A percentile compares a stretch with the other conserved stretches of the same genome.
Evolutionary conservation across 2,797 vertebrate species (phyloP).

Genomic region (Hipposideros larvatus): DNA sequence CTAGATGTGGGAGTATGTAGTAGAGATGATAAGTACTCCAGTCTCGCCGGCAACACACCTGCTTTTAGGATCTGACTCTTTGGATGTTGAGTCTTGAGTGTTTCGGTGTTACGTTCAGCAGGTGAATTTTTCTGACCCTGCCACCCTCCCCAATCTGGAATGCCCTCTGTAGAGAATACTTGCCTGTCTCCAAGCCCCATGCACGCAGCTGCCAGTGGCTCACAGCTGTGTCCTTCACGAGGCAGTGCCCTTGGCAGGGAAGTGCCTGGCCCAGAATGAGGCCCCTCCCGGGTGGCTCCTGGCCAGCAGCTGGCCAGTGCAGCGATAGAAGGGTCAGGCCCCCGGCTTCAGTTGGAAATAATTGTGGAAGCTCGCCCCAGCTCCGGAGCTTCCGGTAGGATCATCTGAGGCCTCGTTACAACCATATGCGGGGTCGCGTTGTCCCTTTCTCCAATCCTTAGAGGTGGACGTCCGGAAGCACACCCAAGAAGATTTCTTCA

Average conservation of each 20-base stretch:
- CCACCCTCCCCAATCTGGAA: neutral
- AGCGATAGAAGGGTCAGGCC: neutral
- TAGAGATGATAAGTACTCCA: neutral
- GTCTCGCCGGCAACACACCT: neutral
- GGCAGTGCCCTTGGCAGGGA: conserved; percentile 27
- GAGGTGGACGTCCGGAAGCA: neutral
- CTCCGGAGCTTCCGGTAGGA: neutral
- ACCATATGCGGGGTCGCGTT: neutral
- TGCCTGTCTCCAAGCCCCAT: neutral
- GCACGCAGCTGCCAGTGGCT: neutral
- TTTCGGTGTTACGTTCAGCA: neutral
- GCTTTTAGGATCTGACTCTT: conserved; percentile 20
- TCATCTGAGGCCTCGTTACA: neutral
- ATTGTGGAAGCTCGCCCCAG: neutral
- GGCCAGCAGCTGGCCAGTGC: neutral
- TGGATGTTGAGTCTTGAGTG: neutral
- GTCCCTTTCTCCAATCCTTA: neutral
- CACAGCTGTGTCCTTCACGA: neutral
- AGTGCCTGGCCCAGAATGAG: neutral
- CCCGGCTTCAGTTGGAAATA: neutral
- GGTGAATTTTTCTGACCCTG: neutral
- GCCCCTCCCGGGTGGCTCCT: neutral
- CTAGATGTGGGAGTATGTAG: neutral
- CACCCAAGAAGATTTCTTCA: neutral
- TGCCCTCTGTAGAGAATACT: neutral